Evolutionary conservation across 2,113 vertebrate genomes (phyloP).

Genomic region (Elephantulus edwardii): DNA sequence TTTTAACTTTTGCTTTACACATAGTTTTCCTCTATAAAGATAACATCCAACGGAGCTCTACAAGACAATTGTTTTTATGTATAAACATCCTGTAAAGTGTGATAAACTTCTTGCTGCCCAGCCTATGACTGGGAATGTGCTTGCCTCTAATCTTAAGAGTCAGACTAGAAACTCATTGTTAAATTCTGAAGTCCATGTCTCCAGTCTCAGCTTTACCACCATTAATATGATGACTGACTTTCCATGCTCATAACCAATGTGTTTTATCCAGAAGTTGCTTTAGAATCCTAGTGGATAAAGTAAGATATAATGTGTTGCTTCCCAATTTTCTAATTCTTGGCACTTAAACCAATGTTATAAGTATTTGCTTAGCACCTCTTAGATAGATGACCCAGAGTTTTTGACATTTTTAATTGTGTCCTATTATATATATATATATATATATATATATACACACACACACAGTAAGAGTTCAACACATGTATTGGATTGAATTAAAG

Average conservation of each 20-base stretch:
- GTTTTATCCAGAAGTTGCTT: not conserved
- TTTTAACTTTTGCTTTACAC: not conserved
- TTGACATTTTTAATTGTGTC: not conserved
- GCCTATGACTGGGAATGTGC: accelerated
- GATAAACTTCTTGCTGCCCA: accelerated
- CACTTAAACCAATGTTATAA: not conserved
- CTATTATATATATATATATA: not conserved
- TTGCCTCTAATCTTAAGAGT: no score
- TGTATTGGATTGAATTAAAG: not conserved
- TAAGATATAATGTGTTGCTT: not conserved
- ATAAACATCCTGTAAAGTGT: accelerated
- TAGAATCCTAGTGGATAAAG: not conserved
- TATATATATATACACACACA: no score
- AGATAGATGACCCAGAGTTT: not conserved
- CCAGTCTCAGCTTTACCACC: not conserved
- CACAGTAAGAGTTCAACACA: not conserved
- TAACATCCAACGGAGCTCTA: accelerated
- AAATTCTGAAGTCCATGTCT: not conserved
- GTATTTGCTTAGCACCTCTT: not conserved
- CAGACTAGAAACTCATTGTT: not conserved
- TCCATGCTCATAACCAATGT: not conserved
- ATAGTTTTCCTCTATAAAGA: not conserved
- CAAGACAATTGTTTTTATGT: not conserved
- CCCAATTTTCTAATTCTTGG: not conserved
- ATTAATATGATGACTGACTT: not conserved